Evolutionary conservation across 2,797 vertebrate species (phyloP).

Genomic region (Protosalanx chinensis): DNA sequence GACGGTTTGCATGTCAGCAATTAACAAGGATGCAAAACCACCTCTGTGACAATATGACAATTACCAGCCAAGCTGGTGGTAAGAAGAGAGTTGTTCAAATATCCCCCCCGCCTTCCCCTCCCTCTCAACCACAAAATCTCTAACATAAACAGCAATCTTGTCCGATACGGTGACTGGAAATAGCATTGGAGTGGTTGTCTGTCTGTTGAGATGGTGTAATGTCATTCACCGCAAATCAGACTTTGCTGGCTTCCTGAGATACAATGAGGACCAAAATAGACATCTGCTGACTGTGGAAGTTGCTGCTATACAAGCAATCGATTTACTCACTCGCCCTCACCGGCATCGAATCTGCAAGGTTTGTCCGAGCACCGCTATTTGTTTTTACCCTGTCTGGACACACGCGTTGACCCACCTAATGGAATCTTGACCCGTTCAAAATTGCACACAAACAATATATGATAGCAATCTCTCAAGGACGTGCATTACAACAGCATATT

Average conservation of each 20-base stretch:
- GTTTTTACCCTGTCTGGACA: conserved; percentile 49
- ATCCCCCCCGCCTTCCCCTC: too few species aligned
- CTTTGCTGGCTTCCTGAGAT: conserved; percentile 63
- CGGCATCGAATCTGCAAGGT: conserved; percentile 48
- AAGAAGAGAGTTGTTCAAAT: neutral
- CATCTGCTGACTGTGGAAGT: conserved; percentile 75
- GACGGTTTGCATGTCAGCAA: conserved; percentile 38
- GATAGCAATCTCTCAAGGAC: too few species aligned
- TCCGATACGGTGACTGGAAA: conserved; percentile 28
- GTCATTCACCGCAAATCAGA: conserved; percentile 61
- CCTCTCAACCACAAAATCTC: too few species aligned
- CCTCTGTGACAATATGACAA: conserved; percentile 47
- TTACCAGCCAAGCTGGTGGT: conserved; percentile 22
- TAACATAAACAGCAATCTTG: conserved; percentile 49
- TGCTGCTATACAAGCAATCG: conserved; percentile 67
- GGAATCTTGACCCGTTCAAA: conserved; percentile 36
- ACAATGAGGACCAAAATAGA: conserved; percentile 68
- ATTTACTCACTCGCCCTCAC: conserved; percentile 52
- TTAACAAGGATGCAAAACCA: conserved; percentile 50
- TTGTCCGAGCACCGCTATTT: conserved; percentile 61
- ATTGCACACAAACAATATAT: conserved; percentile 21
- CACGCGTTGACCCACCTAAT: conserved; percentile 41
- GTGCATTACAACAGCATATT: too few species aligned
- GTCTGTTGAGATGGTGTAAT: conserved; percentile 53
- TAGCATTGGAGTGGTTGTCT: conserved; percentile 56